Conservation (phyloP, 2,113 vertebrate species). For the Neotragus moschatus region DNA sequence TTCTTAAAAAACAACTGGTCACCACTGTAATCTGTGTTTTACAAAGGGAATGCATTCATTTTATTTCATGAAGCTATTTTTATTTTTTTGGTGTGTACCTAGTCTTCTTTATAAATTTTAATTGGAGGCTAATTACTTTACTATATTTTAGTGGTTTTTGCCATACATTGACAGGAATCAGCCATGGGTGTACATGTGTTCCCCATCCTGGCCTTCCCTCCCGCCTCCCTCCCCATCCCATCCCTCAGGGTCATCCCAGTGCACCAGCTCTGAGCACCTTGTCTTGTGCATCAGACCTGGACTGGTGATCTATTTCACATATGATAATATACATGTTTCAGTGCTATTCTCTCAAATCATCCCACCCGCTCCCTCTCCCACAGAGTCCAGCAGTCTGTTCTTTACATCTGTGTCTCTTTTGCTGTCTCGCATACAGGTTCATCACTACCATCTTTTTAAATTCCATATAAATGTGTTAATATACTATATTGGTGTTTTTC, state of each 20-base stretch:
- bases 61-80: not conserved
- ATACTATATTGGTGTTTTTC: not conserved
- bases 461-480: not conserved
- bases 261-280: not conserved
- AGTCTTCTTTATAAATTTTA: not conserved
- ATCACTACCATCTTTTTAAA: not conserved
- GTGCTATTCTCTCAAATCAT: not conserved
- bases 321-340: not conserved
- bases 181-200: not conserved
- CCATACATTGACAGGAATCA: not conserved
- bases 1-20: not conserved
- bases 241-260: not conserved
- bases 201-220: not conserved
- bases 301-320: not conserved
- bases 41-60: not conserved
- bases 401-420: not conserved
- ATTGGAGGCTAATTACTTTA: not conserved
- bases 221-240: not conserved
- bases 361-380: not conserved
- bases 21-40: not conserved
- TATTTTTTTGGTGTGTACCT: not conserved
- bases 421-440: rapidly evolving
- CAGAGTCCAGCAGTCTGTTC: not conserved
- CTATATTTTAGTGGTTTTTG: not conserved
- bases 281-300: not conserved